Evolutionary conservation across 2,888 invertebrate genomes (phyloP).

Genomic region (Papilio protenor): DNA sequence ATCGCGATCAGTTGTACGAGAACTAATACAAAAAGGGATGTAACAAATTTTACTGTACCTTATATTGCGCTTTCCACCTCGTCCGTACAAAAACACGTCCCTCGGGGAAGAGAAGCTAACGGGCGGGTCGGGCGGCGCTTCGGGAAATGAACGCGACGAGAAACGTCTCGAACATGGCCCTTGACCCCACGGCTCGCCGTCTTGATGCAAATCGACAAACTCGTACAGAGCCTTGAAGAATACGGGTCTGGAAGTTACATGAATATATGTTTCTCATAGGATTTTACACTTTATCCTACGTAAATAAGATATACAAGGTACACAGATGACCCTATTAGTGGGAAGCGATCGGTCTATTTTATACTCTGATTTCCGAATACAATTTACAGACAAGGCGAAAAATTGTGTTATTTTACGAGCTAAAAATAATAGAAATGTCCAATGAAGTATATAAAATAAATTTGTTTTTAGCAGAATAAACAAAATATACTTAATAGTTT

Average conservation of each 20-base stretch:
- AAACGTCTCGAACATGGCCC: constrained; percentile 92
- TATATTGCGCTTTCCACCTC: constrained; percentile 92
- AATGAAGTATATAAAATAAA: too few relatives aligned
- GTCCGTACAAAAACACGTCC: constrained; percentile 93
- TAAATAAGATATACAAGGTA: neutral
- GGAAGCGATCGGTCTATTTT: neutral
- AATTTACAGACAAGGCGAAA: neutral
- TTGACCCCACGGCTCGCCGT: constrained; percentile 90
- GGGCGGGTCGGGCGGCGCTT: constrained; percentile 86
- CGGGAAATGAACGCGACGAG: constrained; percentile 85
- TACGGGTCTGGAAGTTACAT: constrained; percentile 87
- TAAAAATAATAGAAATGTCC: too few relatives aligned
- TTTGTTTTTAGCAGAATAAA: too few relatives aligned
- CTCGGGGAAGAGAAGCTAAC: constrained; percentile 91
- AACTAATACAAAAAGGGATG: neutral
- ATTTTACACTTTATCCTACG: neutral
- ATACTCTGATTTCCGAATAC: neutral
- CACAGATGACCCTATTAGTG: neutral
- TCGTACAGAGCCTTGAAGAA: constrained; percentile 94
- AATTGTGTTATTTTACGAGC: neutral
- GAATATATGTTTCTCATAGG: constrained; percentile 34
- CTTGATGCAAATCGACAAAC: constrained; percentile 94
- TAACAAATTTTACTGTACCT: constrained; percentile 78
- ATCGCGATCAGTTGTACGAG: neutral
- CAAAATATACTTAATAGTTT: too few relatives aligned